Percentiles rank a stretch among this genome's conserved stretches.
Evolutionary conservation across 2,888 invertebrate genomes (phyloP).

Genomic region (Agriopis leucophaearia): DNA sequence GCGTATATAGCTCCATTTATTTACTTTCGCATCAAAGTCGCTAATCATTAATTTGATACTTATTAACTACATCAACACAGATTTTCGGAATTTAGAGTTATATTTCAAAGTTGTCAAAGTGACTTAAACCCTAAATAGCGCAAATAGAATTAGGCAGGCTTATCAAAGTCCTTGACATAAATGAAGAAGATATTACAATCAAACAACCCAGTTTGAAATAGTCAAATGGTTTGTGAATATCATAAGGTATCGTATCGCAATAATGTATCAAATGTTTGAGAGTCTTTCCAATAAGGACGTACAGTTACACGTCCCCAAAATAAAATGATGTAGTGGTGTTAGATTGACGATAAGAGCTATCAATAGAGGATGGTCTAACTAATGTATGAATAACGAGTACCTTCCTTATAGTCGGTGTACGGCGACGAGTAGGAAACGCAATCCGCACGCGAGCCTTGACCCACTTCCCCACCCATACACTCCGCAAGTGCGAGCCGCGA

Average conservation of each 20-base stretch:
- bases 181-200: constrained; percentile 48
- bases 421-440: constrained; percentile 73
- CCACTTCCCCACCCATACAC: constrained; percentile 66
- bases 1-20: constrained; percentile 53
- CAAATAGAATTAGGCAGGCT: constrained; percentile 34
- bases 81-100: constrained; percentile 6
- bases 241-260: background rate
- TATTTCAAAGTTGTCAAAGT: background rate
- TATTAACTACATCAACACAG: constrained; percentile 23
- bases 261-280: background rate
- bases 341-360: constrained; percentile 48
- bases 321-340: constrained; percentile 31
- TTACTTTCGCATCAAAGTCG: constrained; percentile 57
- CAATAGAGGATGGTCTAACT: constrained; percentile 62
- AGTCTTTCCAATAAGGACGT: background rate
- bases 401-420: constrained; percentile 69
- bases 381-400: constrained; percentile 71
- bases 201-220: constrained; percentile 42
- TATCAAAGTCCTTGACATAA: constrained; percentile 59
- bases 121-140: constrained; percentile 4
- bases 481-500: constrained; percentile 52
- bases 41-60: constrained; percentile 48
- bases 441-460: constrained; percentile 77
- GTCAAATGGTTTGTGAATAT: constrained; percentile 14
- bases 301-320: background rate